Evolutionary conservation across 2,113 vertebrate genomes (phyloP).

Genomic region (Isurus oxyrinchus): DNA sequence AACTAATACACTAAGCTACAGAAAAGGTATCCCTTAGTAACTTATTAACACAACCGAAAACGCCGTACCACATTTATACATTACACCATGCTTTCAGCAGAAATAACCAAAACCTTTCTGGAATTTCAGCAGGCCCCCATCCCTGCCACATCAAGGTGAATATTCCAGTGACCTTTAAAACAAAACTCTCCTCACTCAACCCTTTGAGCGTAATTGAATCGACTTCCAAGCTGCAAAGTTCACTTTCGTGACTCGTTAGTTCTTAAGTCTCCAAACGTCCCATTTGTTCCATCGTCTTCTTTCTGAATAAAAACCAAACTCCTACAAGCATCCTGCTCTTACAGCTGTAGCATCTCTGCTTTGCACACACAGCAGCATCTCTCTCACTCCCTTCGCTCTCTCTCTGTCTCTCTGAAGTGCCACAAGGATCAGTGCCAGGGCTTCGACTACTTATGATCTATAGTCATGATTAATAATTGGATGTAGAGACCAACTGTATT

Average conservation of each 20-base stretch:
- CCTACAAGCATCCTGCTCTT: background rate
- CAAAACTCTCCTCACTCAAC: no score
- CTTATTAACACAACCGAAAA: background rate
- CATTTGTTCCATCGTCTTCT: no score
- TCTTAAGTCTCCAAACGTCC: no score
- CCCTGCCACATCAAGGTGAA: background rate
- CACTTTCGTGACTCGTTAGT: no score
- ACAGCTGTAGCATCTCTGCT: background rate
- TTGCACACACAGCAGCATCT: background rate
- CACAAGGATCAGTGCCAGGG: no score
- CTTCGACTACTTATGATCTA: no score
- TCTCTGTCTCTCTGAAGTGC: no score
- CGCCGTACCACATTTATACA: background rate
- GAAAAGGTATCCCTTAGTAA: background rate
- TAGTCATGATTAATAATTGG: no score
- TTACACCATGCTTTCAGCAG: background rate
- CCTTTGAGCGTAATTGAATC: no score
- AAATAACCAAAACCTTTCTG: background rate
- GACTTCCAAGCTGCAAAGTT: no score
- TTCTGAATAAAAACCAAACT: background rate
- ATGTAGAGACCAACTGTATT: no score
- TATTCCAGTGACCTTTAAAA: background rate
- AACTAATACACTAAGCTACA: background rate
- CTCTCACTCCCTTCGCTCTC: background rate
- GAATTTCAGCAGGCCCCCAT: no score